Percentiles rank a stretch among this genome's conserved stretches.
Evolutionary conservation across 1,140 invertebrate species (phyloP).

Genomic region (Atta colombica): DNA sequence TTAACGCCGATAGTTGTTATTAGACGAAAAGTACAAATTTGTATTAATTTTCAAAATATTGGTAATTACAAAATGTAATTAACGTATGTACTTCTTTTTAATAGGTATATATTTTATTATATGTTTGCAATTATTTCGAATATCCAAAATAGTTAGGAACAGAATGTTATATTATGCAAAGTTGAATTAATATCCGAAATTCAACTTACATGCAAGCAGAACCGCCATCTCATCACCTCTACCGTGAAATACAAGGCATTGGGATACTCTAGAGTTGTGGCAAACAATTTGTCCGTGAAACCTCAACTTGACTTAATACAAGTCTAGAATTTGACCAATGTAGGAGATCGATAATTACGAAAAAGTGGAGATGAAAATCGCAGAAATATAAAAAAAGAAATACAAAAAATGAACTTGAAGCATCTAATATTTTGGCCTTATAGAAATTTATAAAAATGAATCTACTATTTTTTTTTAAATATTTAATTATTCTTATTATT

Average conservation of each 20-base stretch:
- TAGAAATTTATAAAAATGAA: not conserved
- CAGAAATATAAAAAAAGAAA: not conserved
- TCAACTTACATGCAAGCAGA: not conserved
- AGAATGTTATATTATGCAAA: slow-evolving; percentile 15
- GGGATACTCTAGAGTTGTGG: slow-evolving; percentile 28
- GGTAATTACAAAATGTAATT: not conserved
- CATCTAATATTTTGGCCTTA: not conserved
- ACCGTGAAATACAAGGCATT: slow-evolving; percentile 3
- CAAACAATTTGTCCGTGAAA: slow-evolving; percentile 58
- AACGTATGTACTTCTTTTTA: not conserved
- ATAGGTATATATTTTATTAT: not conserved
- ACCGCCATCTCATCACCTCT: not conserved
- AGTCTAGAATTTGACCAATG: slow-evolving; percentile 20
- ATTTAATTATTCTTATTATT: too few relatives aligned
- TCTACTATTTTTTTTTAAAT: too few relatives aligned
- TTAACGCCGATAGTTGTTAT: not conserved
- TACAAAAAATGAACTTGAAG: not conserved
- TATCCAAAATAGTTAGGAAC: not conserved
- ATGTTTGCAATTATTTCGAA: not conserved
- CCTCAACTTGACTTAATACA: slow-evolving; percentile 38
- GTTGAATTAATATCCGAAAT: slow-evolving; percentile 43
- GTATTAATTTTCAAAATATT: not conserved
- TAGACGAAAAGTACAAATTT: not conserved
- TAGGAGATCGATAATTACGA: slow-evolving; percentile 22
- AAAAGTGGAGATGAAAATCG: not conserved